Base-by-base conservation (phyloP, 2,113 vertebrate species). In the Hemiprocne comata region DNA sequence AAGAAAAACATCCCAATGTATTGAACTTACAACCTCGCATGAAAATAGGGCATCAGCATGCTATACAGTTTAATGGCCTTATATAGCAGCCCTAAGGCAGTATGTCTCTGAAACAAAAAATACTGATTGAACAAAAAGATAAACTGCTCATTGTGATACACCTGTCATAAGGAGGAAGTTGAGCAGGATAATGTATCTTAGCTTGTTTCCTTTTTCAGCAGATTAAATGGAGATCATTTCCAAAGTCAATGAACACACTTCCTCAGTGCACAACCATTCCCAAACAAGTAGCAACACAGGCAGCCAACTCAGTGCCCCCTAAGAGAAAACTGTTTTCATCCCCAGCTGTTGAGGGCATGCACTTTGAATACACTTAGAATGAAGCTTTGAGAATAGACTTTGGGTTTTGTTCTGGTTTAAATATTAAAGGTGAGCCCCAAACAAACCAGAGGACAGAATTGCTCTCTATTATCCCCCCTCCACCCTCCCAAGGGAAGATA, bases 381-480 rank as follows among this genome's bases (percentile, higher is more conserved):
- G 53, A 91, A 82, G 44, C 15, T 82, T 87, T 85, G 53, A 92
- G 70, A 40, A 76, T 61, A 57, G 58, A 72, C 26, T 76, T 89
- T 50, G 38, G 26, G 0, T 11, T 42, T 11, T 42, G 0, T 16
- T 93, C 88, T 70, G 8, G 3, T n/a, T n/a, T n/a, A n/a, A n/a
- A n/a, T n/a, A n/a, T n/a, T n/a, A n/a, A n/a, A n/a, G n/a, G n/a
- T n/a, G n/a, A n/a, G n/a, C n/a, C n/a, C n/a, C n/a, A n/a, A n/a
- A n/a, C n/a, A n/a, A n/a, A n/a, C n/a, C n/a, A n/a, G n/a, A n/a
- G n/a, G n/a, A n/a, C n/a, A n/a, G n/a, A n/a, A n/a, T n/a, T n/a
- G n/a, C n/a, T n/a, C n/a, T n/a, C n/a, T n/a, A n/a, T n/a, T n/a
- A n/a, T n/a, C n/a, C n/a, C n/a, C n/a, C n/a, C n/a, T n/a, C n/a